These are phyloP conservation scores for Pelobates fuscus DNA, from an alignment of 2,113 vertebrate genomes.

Conservation along the genomic window DNA sequence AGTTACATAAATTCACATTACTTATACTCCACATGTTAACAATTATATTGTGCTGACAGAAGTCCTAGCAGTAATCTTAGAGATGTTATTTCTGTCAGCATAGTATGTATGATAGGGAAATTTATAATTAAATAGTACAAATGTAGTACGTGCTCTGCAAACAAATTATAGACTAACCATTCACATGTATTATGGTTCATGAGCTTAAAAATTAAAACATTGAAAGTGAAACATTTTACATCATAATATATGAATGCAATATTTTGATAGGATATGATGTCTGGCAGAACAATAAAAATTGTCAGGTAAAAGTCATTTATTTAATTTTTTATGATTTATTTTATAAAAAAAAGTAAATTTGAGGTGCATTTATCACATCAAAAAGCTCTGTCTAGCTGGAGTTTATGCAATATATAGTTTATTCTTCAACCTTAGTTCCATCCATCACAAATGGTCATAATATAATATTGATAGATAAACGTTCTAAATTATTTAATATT, in stretches of 20 bases:
- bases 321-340: no score
- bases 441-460: no score
- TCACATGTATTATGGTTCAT: slow-evolving; percentile 67
- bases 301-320: no score
- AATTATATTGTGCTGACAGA: slow-evolving; percentile 56
- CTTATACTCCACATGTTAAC: slow-evolving; percentile 55
- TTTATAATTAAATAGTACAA: slow-evolving; percentile 68
- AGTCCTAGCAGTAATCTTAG: slow-evolving; percentile 56
- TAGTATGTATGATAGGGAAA: slow-evolving; percentile 58
- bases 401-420: no score
- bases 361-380: no score
- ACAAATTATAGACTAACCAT: slow-evolving; percentile 67
- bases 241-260: background rate
- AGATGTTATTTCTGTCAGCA: slow-evolving; percentile 56
- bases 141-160: slow-evolving; percentile 63
- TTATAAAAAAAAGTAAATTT: no score
- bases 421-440: no score
- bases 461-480: no score
- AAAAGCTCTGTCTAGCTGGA: no score
- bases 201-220: slow-evolving; percentile 60
- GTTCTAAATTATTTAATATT: no score
- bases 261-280: background rate
- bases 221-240: background rate
- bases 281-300: background rate
- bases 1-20: slow-evolving; percentile 44